A percentile compares a stretch with the other conserved stretches of the same genome.
phyloP scores from a whole-genome alignment of 2,113 vertebrate genomes.

The Lasiurus cinereus region DNA sequence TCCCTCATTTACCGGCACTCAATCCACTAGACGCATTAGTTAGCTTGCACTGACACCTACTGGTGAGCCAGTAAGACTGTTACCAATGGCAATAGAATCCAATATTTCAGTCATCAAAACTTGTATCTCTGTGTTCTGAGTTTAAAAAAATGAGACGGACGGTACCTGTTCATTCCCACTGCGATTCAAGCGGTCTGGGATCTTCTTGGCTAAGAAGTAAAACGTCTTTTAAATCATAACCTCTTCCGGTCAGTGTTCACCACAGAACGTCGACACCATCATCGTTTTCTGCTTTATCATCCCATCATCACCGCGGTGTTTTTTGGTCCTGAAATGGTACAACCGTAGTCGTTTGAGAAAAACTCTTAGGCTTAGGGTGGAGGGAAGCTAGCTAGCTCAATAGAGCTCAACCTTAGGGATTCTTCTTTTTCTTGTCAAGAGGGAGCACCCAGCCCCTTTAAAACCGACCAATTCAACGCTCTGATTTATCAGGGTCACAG shows the following conservation, averaged over 20 bases:
- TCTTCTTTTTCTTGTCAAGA: not conserved
- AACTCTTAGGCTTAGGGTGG: not conserved
- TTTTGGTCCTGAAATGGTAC: not conserved
- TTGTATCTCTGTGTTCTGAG: not conserved
- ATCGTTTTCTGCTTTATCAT: not conserved
- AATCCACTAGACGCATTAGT: not conserved
- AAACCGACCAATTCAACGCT: not conserved
- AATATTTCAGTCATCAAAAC: not conserved
- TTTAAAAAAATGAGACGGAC: not conserved
- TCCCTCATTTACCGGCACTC: not conserved
- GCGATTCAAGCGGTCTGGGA: not conserved
- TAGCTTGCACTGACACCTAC: constrained; percentile 78
- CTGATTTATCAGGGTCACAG: not conserved
- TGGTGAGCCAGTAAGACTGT: constrained; percentile 46
- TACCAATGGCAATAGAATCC: not conserved
- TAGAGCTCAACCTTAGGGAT: not conserved
- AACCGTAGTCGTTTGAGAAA: not conserved
- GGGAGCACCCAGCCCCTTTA: not conserved
- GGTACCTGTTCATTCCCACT: not conserved
- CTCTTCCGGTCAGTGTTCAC: not conserved
- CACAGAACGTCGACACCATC: not conserved
- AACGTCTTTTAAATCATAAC: not conserved
- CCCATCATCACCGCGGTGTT: too few species aligned
- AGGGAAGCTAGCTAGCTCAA: not conserved
- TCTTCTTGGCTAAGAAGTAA: not conserved